Base-by-base conservation (phyloP, 2,113 vertebrate genomes). In the Leuciscus idus region DNA sequence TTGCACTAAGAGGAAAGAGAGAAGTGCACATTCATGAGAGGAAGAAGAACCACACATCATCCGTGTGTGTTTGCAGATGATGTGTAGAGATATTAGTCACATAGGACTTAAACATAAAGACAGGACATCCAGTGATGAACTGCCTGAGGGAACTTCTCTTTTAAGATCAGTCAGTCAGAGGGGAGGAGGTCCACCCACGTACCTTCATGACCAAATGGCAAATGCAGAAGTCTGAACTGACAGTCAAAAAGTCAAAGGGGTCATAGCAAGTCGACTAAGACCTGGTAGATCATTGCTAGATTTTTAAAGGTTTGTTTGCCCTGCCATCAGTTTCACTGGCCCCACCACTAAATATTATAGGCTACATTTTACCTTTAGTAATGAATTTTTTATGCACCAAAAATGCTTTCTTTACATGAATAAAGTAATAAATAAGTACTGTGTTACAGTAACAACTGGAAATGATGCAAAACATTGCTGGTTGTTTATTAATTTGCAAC, bases 201-300 rank as follows among this genome's bases (percentile, higher is more conserved):
- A 26, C 6, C 13, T 62, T 6, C 23, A 62, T 23, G 43, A 10
- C 19, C 62, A 68, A 68, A 68, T 50, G 43, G 33, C 80, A 68
- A 68, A 82, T 64, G 46, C 80, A 82, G 61, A 81, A 81, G 61
- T 68, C 8, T 23, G 8, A 36, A 79, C n/a, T 28, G 21, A 62
- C 33, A 46, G 33, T 39, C 30, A 21, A 59, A 59, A n/a, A 7
- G 52, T 80, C 57, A 26, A 66, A 21, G 43, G 26, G 62, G 43
- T 23, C 43, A 64, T 9, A 19, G 23, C 23, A 66, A 33, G 26
- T 66, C 59, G 39, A 81, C 15, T 19, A 30, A 81, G 36, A n/a
- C n/a, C 26, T 30, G 23, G 12, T 8, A 48, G 10, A 10, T 17
- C 50, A 52, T 52, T 36, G 61, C 15, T 21, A 39, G 13, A 72